Base-by-base conservation (phyloP, 2,888 invertebrate genomes). In the Muschampia plurimacula region DNA sequence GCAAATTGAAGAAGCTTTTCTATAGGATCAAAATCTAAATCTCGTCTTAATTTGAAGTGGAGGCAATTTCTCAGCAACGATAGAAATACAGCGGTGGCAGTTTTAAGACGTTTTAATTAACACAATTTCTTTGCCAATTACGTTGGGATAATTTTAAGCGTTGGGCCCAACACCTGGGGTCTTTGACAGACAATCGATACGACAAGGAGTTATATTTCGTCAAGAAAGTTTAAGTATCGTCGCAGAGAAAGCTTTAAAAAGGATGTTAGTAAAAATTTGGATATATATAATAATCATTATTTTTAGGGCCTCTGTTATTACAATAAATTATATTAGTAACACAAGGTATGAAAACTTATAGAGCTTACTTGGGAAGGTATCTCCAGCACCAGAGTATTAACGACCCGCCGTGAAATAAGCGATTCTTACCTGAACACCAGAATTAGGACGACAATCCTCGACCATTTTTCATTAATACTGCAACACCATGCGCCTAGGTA, bases 111-210 rank as follows among this genome's bases (percentile, higher is more conserved):
- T 85, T 89, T 88, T 88, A 91, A 90, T 90, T 87, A 88, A 84
- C 82, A 82, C 79, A 84, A 81, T 78, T 77, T 74, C 75, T 75
- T 77, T 81, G 86, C 86, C 86, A 89, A 87, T 89, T 87, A 84
- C 81, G 86, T 86, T 87, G 83, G 88, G 89, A 90, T 89, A 88
- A 88, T 88, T 89, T 87, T 83, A 84, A 84, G 80, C 80, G 83
- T 77, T 82, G 81, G 73, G 77, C 70, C 72, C 80, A 84, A 79
- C 92, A 91, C 90, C 92, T 92, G 92, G 57, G 32, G 2, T 15
- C 76, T 84, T 86, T 83, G 87, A 86, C 86, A 79, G 82, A 65
- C 83, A 89, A 89, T 90, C 89, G 84, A 91, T 89, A 67, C 41
- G 41, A 81, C 67, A 13, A 15, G 28, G 57, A 67, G 28, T 55